phyloP scores from a whole-genome alignment of 2,113 vertebrate species.

The Gymnocephalus cernua region DNA sequence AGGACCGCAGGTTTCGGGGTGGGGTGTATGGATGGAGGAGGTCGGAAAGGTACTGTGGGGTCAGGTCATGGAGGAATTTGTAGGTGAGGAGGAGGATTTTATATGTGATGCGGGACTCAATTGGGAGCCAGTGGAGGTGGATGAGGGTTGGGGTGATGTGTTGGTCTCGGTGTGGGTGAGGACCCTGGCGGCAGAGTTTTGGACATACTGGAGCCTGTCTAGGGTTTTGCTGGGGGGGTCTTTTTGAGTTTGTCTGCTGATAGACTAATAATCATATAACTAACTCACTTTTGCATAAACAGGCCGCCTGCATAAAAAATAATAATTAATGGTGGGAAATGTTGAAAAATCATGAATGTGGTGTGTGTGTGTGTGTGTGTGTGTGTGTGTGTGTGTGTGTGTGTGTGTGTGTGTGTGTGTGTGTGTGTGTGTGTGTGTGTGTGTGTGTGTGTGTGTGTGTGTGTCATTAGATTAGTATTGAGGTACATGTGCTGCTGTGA shows the following conservation, averaged over 20 bases:
- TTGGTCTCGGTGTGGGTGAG: too few species aligned
- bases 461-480: neutral
- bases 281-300: neutral
- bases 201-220: too few species aligned
- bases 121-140: too few species aligned
- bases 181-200: too few species aligned
- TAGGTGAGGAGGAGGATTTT: too few species aligned
- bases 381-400: neutral
- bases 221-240: neutral
- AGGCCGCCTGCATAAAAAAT: neutral
- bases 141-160: too few species aligned
- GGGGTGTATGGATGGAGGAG: too few species aligned
- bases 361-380: neutral
- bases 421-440: neutral
- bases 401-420: neutral
- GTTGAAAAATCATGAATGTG: neutral
- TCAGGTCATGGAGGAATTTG: too few species aligned
- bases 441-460: neutral
- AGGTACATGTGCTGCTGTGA: conserved; percentile 39
- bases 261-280: neutral
- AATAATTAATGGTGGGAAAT: neutral
- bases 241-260: neutral
- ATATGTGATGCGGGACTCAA: too few species aligned
- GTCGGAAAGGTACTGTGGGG: too few species aligned
- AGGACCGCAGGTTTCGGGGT: too few species aligned